Conservation (phyloP, 2,113 vertebrate genomes). For the Petroica traversi region DNA sequence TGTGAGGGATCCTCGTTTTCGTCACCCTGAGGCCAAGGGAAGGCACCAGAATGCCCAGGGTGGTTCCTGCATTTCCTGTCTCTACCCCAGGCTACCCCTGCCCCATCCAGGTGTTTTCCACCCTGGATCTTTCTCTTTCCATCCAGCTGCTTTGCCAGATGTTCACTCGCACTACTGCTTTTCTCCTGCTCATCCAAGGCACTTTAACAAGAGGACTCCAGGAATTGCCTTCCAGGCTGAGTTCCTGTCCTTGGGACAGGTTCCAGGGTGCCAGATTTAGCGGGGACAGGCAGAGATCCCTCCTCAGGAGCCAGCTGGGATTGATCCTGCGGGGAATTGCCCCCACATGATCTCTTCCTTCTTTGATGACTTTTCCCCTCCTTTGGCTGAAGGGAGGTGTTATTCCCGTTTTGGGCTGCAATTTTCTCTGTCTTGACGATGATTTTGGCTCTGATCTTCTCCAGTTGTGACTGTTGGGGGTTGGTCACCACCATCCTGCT, state of each 20-base stretch:
- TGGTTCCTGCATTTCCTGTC: not conserved
- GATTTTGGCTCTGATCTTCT: not conserved
- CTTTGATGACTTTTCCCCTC: not conserved
- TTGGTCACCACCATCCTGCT: rapidly evolving
- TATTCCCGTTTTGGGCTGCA: rapidly evolving
- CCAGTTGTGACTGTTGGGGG: rapidly evolving
- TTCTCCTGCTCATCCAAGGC: not conserved
- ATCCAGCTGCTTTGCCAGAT: not conserved
- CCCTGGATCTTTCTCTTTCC: not conserved
- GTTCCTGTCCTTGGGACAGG: not conserved
- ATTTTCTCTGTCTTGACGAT: rapidly evolving
- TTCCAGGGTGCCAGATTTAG: rapidly evolving
- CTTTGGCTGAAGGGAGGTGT: not conserved
- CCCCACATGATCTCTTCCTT: rapidly evolving
- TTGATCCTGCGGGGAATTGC: rapidly evolving
- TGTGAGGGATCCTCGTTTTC: rapidly evolving
- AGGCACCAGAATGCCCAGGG: not conserved
- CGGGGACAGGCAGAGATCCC: not conserved
- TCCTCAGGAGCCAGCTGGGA: not conserved
- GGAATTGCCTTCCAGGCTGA: rapidly evolving
- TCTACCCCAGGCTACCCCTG: rapidly evolving
- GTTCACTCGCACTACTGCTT: not conserved
- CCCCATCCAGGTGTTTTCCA: not conserved
- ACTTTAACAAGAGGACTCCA: not conserved
- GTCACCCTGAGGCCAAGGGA: not conserved